Conservation (phyloP, 1,140 invertebrate genomes). For the Cataglyphis hispanica region DNA sequence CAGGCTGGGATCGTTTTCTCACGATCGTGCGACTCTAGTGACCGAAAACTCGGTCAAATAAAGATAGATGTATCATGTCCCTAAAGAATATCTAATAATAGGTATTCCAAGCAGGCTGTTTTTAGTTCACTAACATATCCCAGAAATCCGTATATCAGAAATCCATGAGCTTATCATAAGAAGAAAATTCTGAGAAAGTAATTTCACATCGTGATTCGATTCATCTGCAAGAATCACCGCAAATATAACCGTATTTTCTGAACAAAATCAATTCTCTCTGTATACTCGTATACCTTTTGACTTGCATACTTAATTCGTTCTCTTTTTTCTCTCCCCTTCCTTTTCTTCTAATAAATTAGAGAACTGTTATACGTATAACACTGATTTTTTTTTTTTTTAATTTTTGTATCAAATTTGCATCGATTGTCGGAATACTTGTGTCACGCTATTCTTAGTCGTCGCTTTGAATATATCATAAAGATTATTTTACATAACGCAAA, state of each 20-base stretch:
- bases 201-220: slow-evolving; percentile 4
- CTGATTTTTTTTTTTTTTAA: background rate
- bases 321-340: no score
- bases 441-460: background rate
- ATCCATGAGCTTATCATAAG: slow-evolving; percentile 5
- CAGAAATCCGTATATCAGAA: background rate
- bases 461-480: background rate
- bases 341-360: no score
- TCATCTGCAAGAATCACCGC: background rate
- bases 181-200: slow-evolving; percentile 9
- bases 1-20: slow-evolving; percentile 15
- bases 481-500: slow-evolving; percentile 6
- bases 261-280: background rate
- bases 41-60: slow-evolving; percentile 20
- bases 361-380: background rate
- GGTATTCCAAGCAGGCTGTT: background rate
- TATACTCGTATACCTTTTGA: no score
- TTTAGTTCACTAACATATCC: slow-evolving; percentile 37
- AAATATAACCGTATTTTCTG: slow-evolving; percentile 6
- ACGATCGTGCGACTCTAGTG: slow-evolving; percentile 17
- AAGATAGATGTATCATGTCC: slow-evolving; percentile 21
- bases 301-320: background rate
- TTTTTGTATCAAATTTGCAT: background rate
- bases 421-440: background rate
- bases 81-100: slow-evolving; percentile 46